These are phyloP conservation scores for Pygmarrhopalites habei DNA, from an alignment of 1,140 invertebrate genomes.

Conservation along the genomic window DNA sequence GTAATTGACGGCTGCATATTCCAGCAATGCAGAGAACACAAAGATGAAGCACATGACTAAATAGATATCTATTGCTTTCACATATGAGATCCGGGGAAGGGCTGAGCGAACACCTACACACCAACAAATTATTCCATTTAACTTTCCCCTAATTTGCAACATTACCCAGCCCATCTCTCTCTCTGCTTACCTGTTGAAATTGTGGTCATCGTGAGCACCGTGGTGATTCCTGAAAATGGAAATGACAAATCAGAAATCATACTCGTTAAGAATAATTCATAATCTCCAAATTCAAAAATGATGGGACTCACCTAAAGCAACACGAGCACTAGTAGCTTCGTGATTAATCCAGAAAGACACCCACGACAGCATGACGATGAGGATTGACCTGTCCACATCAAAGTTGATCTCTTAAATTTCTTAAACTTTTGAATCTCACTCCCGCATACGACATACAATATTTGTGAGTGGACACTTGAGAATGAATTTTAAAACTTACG, in stretches of 20 bases:
- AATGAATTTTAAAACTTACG: too few relatives aligned
- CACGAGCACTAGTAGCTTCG: slow-evolving; percentile 69
- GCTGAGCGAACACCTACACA: slow-evolving; percentile 87
- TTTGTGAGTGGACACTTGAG: too few relatives aligned
- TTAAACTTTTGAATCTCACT: slow-evolving; percentile 48
- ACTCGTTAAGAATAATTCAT: not conserved
- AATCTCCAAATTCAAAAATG: not conserved
- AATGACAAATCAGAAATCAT: not conserved
- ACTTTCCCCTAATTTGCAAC: too few relatives aligned
- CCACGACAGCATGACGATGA: slow-evolving; percentile 83
- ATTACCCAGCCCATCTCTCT: too few relatives aligned
- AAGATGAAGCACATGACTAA: slow-evolving; percentile 98
- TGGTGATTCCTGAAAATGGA: slow-evolving; percentile 77
- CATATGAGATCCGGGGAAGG: slow-evolving; percentile 91
- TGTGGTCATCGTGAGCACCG: slow-evolving; percentile 96
- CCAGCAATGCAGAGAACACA: slow-evolving; percentile 91
- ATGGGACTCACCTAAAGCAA: slow-evolving; percentile 57
- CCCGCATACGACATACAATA: too few relatives aligned
- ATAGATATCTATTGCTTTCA: slow-evolving; percentile 98
- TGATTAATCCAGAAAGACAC: slow-evolving; percentile 84
- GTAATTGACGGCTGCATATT: slow-evolving; percentile 98
- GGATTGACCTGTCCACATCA: slow-evolving; percentile 50
- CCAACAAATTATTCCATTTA: too few relatives aligned
- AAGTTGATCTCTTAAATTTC: not conserved
- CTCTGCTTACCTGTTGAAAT: slow-evolving; percentile 75